These are phyloP conservation scores for Diplodus sargus DNA, from an alignment of 2,797 vertebrate species.

Conservation along the genomic window DNA sequence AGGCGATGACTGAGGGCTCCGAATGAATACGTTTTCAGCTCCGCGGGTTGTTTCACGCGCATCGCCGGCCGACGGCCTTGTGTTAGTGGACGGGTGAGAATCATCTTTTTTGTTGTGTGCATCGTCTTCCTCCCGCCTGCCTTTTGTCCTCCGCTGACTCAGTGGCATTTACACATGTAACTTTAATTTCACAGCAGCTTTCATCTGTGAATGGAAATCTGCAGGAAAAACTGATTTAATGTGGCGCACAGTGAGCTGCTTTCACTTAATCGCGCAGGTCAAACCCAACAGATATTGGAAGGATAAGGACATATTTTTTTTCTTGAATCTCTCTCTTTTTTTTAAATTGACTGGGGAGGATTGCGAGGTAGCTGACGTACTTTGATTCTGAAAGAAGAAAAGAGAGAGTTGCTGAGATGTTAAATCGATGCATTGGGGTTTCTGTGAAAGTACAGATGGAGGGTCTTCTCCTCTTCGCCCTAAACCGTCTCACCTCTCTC, in stretches of 20 bases:
- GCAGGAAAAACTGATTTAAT: slow-evolving; percentile 36
- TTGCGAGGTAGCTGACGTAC: background rate
- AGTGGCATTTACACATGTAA: slow-evolving; percentile 79
- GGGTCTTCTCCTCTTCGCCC: slow-evolving; percentile 44
- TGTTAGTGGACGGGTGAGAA: slow-evolving; percentile 20
- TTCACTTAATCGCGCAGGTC: slow-evolving; percentile 43
- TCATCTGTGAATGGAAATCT: slow-evolving; percentile 68
- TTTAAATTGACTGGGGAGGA: slow-evolving; percentile 3
- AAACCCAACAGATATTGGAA: slow-evolving; percentile 1
- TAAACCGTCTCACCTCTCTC: slow-evolving; percentile 40
- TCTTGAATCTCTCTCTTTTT: background rate
- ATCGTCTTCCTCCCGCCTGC: slow-evolving; percentile 30
- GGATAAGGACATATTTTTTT: slow-evolving; percentile 27
- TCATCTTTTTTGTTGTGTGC: slow-evolving; percentile 25
- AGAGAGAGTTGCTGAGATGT: slow-evolving; percentile 11
- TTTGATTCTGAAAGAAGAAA: background rate
- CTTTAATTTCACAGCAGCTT: slow-evolving; percentile 79
- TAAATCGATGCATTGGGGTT: slow-evolving; percentile 29
- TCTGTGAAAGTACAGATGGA: slow-evolving; percentile 33
- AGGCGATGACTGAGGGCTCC: background rate
- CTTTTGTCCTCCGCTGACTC: slow-evolving; percentile 56
- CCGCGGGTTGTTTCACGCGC: slow-evolving; percentile 20
- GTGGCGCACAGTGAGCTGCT: slow-evolving; percentile 9
- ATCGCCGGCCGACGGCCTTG: slow-evolving; percentile 45
- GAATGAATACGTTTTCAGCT: slow-evolving; percentile 10